Percentiles rank a stretch among this genome's conserved stretches.
Conservation (phyloP, 2,888 invertebrate genomes). For the Mesorhabditis sp. region DNA sequence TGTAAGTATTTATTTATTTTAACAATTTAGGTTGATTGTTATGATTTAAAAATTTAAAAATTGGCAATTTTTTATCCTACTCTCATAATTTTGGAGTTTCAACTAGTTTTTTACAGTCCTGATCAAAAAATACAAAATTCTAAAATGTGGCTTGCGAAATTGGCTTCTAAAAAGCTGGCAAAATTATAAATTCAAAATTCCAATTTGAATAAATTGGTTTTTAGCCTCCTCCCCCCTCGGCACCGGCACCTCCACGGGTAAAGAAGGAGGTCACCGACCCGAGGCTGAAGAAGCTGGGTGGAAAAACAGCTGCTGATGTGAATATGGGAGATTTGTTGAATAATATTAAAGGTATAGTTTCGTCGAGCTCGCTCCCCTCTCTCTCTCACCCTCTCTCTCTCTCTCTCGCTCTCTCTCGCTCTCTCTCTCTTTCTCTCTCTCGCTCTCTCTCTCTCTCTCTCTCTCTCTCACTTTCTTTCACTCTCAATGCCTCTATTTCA, state of each 20-base stretch:
- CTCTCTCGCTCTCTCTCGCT: no score
- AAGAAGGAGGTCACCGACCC: slow-evolving; percentile 3
- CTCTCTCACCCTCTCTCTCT: no score
- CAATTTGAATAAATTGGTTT: no score
- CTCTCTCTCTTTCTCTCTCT: no score
- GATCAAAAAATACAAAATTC: not conserved
- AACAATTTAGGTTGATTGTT: not conserved
- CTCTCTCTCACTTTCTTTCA: no score
- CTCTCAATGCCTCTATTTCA: slow-evolving; percentile 19
- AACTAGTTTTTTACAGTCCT: no score
- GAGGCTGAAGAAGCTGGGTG: slow-evolving; percentile 2
- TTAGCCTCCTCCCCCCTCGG: not conserved
- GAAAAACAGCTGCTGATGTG: not conserved
- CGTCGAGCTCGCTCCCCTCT: not conserved
- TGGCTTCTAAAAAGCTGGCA: not conserved
- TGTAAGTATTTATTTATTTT: not conserved
- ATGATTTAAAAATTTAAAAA: not conserved
- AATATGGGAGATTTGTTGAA: not conserved
- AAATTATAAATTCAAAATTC: no score
- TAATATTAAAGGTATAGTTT: not conserved
- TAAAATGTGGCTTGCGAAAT: not conserved
- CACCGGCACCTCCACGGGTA: not conserved
- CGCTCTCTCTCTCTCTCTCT: no score
- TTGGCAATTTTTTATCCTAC: not conserved
- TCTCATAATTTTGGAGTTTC: not conserved